phyloP scores from a whole-genome alignment of 2,888 invertebrate genomes.

The Pyrrhosoma nymphula region DNA sequence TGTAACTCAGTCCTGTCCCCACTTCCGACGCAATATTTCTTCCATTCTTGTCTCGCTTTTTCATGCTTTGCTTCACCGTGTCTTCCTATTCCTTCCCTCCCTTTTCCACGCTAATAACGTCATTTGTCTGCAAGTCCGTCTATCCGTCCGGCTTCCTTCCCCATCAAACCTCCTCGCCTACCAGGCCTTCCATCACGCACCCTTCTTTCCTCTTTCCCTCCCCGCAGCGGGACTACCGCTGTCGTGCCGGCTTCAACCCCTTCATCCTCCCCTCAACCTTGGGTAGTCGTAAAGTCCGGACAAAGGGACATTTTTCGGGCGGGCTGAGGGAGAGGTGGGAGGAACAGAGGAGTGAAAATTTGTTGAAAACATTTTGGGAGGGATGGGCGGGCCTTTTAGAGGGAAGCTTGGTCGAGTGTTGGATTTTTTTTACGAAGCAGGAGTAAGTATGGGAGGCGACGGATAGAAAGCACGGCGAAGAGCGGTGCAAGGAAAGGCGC shows the following conservation, averaged over 20 bases:
- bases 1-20: no score
- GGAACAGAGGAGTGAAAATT: not conserved
- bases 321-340: not conserved
- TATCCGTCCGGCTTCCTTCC: not conserved
- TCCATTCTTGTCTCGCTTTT: no score
- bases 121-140: not conserved
- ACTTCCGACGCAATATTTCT: no score
- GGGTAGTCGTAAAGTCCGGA: not conserved
- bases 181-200: not conserved
- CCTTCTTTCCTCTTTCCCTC: not conserved
- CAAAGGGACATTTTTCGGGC: conserved; percentile 6
- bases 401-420: not conserved
- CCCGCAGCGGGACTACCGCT: not conserved
- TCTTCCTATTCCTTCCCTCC: not conserved
- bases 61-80: no score
- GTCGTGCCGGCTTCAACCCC: not conserved
- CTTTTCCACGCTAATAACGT: not conserved
- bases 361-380: not conserved
- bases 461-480: conserved; percentile 1
- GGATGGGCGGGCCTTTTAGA: not conserved
- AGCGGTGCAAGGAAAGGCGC: not conserved
- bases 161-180: not conserved
- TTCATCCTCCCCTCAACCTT: not conserved
- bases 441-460: not conserved
- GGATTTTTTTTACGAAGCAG: not conserved